These are phyloP conservation scores for Leptoclinus maculatus DNA, from an alignment of 2,797 vertebrate species.

Conservation along the genomic window DNA sequence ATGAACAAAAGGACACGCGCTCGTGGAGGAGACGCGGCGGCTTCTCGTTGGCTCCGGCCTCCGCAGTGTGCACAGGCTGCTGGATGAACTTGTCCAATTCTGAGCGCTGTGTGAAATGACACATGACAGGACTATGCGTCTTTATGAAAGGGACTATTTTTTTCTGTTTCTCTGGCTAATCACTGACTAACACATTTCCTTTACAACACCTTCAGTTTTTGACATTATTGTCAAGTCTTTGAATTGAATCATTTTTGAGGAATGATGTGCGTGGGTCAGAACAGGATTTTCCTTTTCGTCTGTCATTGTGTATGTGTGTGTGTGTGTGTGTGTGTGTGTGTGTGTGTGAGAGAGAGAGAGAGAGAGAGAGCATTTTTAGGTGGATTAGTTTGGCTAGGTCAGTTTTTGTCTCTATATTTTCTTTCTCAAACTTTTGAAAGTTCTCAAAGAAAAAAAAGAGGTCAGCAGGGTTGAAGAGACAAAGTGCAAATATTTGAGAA, in stretches of 20 bases:
- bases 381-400: background rate
- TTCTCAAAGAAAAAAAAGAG: no score
- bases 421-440: background rate
- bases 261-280: constrained; percentile 17
- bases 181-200: constrained; percentile 13
- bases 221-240: background rate
- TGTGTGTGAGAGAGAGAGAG: background rate
- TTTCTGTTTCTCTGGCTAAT: constrained; percentile 4
- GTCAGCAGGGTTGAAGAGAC: background rate
- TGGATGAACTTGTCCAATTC: constrained; percentile 22
- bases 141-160: background rate
- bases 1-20: constrained; percentile 29
- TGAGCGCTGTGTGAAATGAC: constrained; percentile 14
- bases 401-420: background rate
- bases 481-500: background rate
- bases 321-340: no score
- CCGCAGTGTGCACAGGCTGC: constrained; percentile 21
- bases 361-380: no score
- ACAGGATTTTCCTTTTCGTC: constrained; percentile 12
- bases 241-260: background rate
- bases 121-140: constrained; percentile 9
- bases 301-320: background rate
- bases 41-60: constrained; percentile 23
- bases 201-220: constrained; percentile 11
- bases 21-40: constrained; percentile 27